These are phyloP conservation scores for Euzophera pinguis DNA, from an alignment of 2,888 invertebrate species.

Conservation along the genomic window DNA sequence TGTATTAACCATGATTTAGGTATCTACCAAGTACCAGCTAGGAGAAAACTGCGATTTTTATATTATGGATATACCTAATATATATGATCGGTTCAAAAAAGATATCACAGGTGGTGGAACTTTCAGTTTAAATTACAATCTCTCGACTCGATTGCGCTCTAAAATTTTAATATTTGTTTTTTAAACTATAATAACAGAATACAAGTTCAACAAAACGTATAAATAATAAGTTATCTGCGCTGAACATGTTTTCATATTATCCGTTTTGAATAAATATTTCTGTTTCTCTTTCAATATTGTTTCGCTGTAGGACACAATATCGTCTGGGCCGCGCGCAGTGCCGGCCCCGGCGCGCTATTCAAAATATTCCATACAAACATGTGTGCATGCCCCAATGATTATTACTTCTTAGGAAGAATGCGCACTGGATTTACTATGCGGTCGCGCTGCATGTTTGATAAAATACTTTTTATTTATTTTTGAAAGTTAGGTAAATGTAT, in stretches of 20 bases:
- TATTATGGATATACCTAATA: too few relatives aligned
- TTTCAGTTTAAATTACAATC: too few relatives aligned
- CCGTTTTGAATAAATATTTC: conserved; percentile 58
- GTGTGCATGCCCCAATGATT: conserved; percentile 66
- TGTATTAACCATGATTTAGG: too few relatives aligned
- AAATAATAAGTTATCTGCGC: conserved; percentile 6
- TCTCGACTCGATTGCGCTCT: background rate
- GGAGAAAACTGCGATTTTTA: too few relatives aligned
- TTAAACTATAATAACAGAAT: background rate
- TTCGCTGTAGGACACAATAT: conserved; percentile 49
- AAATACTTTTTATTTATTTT: too few relatives aligned
- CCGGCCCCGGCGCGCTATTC: conserved; percentile 35
- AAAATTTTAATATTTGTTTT: conserved; percentile 6
- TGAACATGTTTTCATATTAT: conserved; percentile 40
- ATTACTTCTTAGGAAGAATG: conserved; percentile 56
- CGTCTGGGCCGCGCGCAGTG: conserved; percentile 36
- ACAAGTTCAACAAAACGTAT: conserved; percentile 7
- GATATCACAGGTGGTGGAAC: too few relatives aligned
- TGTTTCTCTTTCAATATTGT: conserved; percentile 64
- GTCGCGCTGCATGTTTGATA: background rate
- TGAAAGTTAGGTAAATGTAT: too few relatives aligned
- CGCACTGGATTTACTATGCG: conserved; percentile 14
- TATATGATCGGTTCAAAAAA: too few relatives aligned
- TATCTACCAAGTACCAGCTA: too few relatives aligned
- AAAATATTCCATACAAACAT: conserved; percentile 56